phyloP scores from a whole-genome alignment of 2,797 vertebrate genomes.

The Taenioides sp. region DNA sequence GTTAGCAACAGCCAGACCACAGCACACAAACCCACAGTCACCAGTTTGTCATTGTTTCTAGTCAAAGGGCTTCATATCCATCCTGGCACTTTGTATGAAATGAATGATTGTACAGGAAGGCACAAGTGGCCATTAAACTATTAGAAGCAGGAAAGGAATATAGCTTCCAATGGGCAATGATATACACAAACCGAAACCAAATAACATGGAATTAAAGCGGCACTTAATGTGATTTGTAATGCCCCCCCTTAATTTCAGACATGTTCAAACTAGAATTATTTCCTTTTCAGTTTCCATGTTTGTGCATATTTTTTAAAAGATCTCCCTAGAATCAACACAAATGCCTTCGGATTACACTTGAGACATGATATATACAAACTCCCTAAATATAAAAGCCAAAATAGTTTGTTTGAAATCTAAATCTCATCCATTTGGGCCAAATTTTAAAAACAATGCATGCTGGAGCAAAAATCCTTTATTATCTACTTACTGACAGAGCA shows the following conservation, averaged over 20 bases:
- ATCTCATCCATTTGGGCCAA: conserved; percentile 46
- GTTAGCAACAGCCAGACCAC: conserved; percentile 52
- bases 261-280: conserved; percentile 14
- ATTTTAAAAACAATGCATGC: conserved; percentile 53
- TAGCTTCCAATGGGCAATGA: conserved; percentile 26
- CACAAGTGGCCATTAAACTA: conserved; percentile 51
- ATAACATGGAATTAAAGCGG: conserved; percentile 18
- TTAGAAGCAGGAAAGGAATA: conserved; percentile 44
- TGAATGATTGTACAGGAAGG: conserved; percentile 31
- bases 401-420: conserved; percentile 19
- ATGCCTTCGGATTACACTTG: conserved; percentile 10
- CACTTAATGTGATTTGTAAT: conserved; percentile 15
- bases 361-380: conserved; percentile 16
- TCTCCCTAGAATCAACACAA: conserved; percentile 25
- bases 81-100: conserved; percentile 41
- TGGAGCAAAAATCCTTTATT: conserved; percentile 28
- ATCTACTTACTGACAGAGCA: conserved; percentile 15
- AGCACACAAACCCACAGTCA: conserved; percentile 16
- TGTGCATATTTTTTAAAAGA: conserved; percentile 13
- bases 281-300: conserved; percentile 4
- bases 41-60: conserved; percentile 57
- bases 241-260: conserved; percentile 9
- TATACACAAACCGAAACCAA: conserved; percentile 28
- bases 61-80: conserved; percentile 51
- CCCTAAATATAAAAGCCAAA: conserved; percentile 16